Evolutionary conservation across 2,888 invertebrate genomes (phyloP).

Genomic region (Heliconius ismenius): DNA sequence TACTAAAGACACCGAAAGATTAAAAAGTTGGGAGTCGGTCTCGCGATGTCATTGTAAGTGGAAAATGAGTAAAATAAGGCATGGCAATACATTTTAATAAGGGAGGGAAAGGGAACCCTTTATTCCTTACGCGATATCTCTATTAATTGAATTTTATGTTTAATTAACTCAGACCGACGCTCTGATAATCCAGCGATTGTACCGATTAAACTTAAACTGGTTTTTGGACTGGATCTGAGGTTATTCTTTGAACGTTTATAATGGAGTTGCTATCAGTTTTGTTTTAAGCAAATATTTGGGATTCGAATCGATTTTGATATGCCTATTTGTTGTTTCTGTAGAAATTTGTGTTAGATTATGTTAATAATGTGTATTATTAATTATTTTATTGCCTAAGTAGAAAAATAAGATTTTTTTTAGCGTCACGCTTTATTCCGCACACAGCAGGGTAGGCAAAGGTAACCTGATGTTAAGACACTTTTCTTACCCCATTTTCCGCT

Average conservation of each 20-base stretch:
- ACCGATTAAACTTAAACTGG: constrained; percentile 61
- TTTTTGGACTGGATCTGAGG: constrained; percentile 54
- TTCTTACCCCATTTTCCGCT: too few relatives aligned
- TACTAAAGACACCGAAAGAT: constrained; percentile 72
- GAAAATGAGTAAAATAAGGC: constrained; percentile 83
- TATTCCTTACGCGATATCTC: constrained; percentile 79
- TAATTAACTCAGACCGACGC: constrained; percentile 75
- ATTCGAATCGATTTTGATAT: constrained; percentile 15
- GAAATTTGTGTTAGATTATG: neutral
- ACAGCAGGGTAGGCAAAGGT: too few relatives aligned
- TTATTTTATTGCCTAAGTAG: neutral
- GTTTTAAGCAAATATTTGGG: constrained; percentile 27
- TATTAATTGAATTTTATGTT: constrained; percentile 82
- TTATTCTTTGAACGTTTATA: constrained; percentile 40
- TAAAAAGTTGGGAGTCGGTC: constrained; percentile 81
- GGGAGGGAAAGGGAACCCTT: constrained; percentile 75
- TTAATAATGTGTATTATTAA: neutral
- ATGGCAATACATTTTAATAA: constrained; percentile 83
- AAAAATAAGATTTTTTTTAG: too few relatives aligned
- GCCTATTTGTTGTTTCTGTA: constrained; percentile 1
- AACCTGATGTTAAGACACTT: too few relatives aligned
- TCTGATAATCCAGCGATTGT: constrained; percentile 69
- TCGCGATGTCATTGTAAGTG: constrained; percentile 80
- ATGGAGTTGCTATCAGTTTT: constrained; percentile 36
- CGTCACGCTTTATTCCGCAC: too few relatives aligned